Evolutionary conservation across 23 tunicate genomes (phyloP).

Genomic region (Halocynthia aurantium): DNA sequence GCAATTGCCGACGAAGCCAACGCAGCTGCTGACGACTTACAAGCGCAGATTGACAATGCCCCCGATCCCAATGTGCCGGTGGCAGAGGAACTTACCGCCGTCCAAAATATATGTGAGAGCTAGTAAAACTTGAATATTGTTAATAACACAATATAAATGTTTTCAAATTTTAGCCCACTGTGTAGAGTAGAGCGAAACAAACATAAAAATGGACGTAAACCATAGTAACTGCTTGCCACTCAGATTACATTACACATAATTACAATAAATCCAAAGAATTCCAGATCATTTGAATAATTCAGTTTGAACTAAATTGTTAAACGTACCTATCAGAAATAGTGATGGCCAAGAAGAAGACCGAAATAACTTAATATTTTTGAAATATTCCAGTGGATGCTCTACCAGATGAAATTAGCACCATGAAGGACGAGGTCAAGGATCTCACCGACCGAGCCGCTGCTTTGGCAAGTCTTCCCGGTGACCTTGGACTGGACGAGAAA

Average conservation of each 20-base stretch:
- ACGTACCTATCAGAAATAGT: no score
- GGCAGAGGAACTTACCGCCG: conserved; percentile 15
- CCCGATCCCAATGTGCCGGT: conserved; percentile 51
- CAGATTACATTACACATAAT: no score
- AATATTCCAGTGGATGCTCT: conserved; percentile 1
- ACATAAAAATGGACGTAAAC: no score
- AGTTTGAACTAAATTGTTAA: no score
- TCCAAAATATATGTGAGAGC: conserved; percentile 31
- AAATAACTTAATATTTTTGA: no score
- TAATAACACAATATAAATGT: background rate
- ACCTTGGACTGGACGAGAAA: conserved; percentile 34
- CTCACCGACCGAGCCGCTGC: background rate
- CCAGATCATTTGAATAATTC: no score
- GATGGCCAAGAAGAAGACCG: no score
- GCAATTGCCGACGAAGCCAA: conserved; percentile 18
- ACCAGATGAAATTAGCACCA: background rate
- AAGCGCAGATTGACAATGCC: conserved; percentile 33
- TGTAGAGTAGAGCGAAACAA: background rate
- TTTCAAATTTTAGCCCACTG: background rate
- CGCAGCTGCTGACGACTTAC: conserved; percentile 31
- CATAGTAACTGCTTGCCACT: no score
- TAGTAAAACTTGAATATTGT: background rate
- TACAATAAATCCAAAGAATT: no score
- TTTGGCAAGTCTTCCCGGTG: conserved; percentile 15
- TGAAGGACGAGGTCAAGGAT: background rate